A percentile compares a stretch with the other conserved stretches of the same genome.
These are phyloP conservation scores for Drosophila littoralis DNA, from an alignment of 1,140 invertebrate genomes.

Conservation along the genomic window DNA sequence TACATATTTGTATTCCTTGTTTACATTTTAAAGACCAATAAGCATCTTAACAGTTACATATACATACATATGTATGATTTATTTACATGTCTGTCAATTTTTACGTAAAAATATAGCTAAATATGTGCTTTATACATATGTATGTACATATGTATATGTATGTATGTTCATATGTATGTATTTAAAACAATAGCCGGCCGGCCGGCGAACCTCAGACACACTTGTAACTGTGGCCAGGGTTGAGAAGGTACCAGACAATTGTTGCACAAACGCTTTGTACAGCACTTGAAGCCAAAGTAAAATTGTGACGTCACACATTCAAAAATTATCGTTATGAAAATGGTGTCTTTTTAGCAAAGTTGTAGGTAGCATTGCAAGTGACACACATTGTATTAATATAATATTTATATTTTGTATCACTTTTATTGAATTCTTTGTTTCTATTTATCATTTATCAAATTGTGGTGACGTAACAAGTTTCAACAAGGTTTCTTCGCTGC, in stretches of 20 bases:
- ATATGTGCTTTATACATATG: too few species aligned
- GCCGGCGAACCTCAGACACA: background rate
- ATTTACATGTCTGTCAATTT: too few species aligned
- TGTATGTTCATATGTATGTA: background rate
- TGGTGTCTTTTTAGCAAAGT: background rate
- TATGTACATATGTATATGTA: background rate
- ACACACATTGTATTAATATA: background rate
- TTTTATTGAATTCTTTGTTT: background rate
- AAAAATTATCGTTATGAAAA: background rate
- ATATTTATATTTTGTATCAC: background rate
- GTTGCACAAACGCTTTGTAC: background rate
- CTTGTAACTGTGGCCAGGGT: background rate
- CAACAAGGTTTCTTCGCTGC: background rate
- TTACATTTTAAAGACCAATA: too few species aligned
- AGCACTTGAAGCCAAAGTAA: background rate
- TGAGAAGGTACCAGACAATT: background rate
- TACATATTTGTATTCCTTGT: too few species aligned
- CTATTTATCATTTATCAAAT: background rate
- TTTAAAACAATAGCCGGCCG: constrained; percentile 16
- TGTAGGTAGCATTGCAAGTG: background rate
- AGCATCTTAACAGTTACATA: too few species aligned
- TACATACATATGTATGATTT: too few species aligned
- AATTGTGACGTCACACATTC: constrained; percentile 18
- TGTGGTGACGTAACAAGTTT: constrained; percentile 24
- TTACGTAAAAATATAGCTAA: too few species aligned